phyloP scores from a whole-genome alignment of 2,888 invertebrate species.

The Onchidella celtica region DNA sequence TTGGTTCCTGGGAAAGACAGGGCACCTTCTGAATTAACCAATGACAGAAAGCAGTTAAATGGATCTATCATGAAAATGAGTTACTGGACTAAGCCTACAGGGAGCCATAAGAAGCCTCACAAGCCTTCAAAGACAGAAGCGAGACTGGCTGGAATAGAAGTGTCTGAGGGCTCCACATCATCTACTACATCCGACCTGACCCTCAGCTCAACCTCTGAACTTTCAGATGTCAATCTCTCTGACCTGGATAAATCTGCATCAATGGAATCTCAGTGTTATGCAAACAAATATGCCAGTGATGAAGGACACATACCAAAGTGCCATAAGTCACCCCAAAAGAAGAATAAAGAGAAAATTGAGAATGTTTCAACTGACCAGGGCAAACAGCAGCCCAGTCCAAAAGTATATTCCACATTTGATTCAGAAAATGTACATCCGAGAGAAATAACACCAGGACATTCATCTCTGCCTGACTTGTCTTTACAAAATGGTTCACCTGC shows the following conservation, averaged over 20 bases:
- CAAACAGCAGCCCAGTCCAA: background rate
- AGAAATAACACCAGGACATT: background rate
- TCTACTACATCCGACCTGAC: conserved; percentile 33
- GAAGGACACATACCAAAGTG: background rate
- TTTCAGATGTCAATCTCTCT: conserved; percentile 29
- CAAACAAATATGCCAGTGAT: conserved; percentile 44
- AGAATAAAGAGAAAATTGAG: background rate
- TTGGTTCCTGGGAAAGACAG: background rate
- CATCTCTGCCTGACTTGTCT: background rate
- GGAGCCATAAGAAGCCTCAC: background rate
- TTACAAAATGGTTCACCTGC: too few relatives aligned
- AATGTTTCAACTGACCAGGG: background rate
- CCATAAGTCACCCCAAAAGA: background rate
- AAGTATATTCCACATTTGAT: background rate
- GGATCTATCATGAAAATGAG: background rate
- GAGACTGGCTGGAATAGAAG: conserved; percentile 29
- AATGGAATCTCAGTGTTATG: conserved; percentile 35
- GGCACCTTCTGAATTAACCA: background rate
- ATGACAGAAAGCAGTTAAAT: background rate
- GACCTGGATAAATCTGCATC: background rate
- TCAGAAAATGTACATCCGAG: background rate
- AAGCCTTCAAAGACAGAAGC: conserved; percentile 41
- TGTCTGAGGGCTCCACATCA: conserved; percentile 42
- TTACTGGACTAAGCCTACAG: background rate
- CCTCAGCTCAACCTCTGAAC: conserved; percentile 35